Conservation (phyloP, 2,888 invertebrate genomes). For the Dorcus hopei region DNA sequence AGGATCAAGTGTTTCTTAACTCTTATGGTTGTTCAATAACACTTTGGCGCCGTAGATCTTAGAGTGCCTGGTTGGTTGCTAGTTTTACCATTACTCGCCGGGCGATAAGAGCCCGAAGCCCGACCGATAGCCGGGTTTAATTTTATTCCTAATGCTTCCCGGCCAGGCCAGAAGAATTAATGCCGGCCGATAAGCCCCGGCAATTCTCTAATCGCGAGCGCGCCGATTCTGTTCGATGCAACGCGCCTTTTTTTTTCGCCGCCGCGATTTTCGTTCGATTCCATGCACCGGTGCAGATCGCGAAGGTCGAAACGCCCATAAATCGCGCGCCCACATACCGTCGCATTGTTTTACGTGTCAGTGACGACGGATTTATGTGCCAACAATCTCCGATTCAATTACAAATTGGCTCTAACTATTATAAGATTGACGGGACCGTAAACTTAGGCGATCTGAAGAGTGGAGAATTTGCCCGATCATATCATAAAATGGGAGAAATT, state of each 20-base stretch:
- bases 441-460: no score
- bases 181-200: not conserved
- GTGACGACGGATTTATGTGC: no score
- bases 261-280: no score
- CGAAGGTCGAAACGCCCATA: not conserved
- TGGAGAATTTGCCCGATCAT: no score
- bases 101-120: not conserved
- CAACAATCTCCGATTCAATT: no score
- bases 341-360: no score
- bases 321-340: not conserved
- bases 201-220: not conserved
- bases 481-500: no score
- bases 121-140: slow-evolving; percentile 2
- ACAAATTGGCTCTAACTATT: no score
- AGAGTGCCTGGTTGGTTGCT: slow-evolving; percentile 5
- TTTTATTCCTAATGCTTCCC: slow-evolving; percentile 7
- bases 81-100: slow-evolving; percentile 9
- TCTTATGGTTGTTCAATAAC: slow-evolving; percentile 20
- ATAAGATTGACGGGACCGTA: no score
- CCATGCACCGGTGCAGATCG: not conserved
- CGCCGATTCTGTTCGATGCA: not conserved
- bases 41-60: slow-evolving; percentile 22
- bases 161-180: not conserved
- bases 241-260: not conserved
- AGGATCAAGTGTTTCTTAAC: slow-evolving; percentile 24